A percentile compares a stretch with the other conserved stretches of the same genome.
Evolutionary conservation across 2,888 invertebrate genomes (phyloP).

Genomic region (Leptarthrus brevirostris): DNA sequence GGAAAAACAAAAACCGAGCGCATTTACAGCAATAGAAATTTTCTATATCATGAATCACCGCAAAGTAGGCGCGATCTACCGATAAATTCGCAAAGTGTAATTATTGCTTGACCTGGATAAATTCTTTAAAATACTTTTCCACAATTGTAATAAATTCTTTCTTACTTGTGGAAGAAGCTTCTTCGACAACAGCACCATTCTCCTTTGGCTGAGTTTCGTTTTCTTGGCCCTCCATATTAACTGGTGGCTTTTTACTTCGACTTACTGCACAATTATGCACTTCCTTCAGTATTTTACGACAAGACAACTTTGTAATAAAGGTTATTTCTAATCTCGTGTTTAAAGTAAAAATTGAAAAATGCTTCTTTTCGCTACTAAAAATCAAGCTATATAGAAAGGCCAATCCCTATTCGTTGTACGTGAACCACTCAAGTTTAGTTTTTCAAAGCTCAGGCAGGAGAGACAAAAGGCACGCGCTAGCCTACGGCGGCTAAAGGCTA

Average conservation of each 20-base stretch:
- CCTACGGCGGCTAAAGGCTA: conserved; percentile 20
- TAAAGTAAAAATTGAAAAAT: not conserved
- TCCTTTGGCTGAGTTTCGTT: conserved; percentile 7
- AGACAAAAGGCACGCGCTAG: conserved; percentile 32
- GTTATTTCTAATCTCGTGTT: not conserved
- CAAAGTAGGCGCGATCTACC: conserved; percentile 41
- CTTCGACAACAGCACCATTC: conserved; percentile 43
- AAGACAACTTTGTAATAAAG: not conserved
- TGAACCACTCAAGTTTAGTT: conserved; percentile 5
- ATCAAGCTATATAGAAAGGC: conserved; percentile 16
- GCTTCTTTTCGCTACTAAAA: not conserved
- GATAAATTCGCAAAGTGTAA: conserved; percentile 1
- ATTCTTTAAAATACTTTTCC: conserved; percentile 2
- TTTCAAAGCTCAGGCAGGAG: conserved; percentile 19
- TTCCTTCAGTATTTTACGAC: conserved; percentile 1
- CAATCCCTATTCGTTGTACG: conserved; percentile 20
- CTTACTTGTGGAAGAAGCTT: conserved; percentile 55
- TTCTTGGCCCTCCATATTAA: conserved; percentile 36
- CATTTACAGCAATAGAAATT: conserved; percentile 18
- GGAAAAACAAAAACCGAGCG: conserved; percentile 36
- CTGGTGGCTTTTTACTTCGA: not conserved
- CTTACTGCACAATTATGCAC: not conserved
- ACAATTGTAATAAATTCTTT: conserved; percentile 10
- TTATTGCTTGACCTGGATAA: conserved; percentile 5
- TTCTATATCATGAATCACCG: conserved; percentile 37